Conservation (phyloP, 2,888 invertebrate species). For the Epiblema foenella region DNA sequence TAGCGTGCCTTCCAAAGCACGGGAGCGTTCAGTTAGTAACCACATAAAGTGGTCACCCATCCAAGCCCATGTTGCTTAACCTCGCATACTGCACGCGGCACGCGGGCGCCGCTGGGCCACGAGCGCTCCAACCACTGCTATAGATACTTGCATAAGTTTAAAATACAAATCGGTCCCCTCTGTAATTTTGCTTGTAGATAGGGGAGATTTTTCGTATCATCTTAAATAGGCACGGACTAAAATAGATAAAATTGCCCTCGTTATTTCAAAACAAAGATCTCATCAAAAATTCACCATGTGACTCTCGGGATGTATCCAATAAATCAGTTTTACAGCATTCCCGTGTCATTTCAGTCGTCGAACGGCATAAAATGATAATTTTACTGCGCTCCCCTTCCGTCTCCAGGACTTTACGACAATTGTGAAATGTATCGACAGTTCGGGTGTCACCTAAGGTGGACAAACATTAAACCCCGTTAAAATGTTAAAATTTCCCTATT, state of each 20-base stretch:
- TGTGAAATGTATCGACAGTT: slow-evolving; percentile 85
- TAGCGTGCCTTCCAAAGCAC: too few relatives aligned
- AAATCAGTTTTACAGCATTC: slow-evolving; percentile 85
- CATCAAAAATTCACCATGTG: slow-evolving; percentile 83
- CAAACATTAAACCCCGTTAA: slow-evolving; percentile 51
- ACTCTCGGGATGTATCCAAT: slow-evolving; percentile 81
- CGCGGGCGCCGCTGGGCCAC: too few relatives aligned
- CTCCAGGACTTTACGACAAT: slow-evolving; percentile 83
- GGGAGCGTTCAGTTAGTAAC: too few relatives aligned
- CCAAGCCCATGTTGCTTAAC: too few relatives aligned
- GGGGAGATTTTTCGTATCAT: slow-evolving; percentile 5
- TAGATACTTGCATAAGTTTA: not conserved
- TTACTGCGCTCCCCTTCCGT: slow-evolving; percentile 84
- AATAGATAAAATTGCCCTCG: slow-evolving; percentile 51
- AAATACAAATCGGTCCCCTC: slow-evolving; percentile 11
- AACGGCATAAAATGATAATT: slow-evolving; percentile 85
- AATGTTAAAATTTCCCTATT: slow-evolving; percentile 53
- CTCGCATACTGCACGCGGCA: too few relatives aligned
- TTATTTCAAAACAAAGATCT: slow-evolving; percentile 78
- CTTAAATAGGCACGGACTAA: slow-evolving; percentile 26
- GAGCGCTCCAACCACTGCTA: too few relatives aligned
- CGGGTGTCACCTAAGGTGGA: slow-evolving; percentile 77
- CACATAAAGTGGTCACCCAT: too few relatives aligned
- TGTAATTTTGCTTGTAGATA: not conserved
- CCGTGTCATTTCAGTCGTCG: slow-evolving; percentile 84